Percentiles rank a stretch among this genome's conserved stretches.
Conservation (phyloP, 2,113 vertebrate species). For the Pycnonotus jocosus region DNA sequence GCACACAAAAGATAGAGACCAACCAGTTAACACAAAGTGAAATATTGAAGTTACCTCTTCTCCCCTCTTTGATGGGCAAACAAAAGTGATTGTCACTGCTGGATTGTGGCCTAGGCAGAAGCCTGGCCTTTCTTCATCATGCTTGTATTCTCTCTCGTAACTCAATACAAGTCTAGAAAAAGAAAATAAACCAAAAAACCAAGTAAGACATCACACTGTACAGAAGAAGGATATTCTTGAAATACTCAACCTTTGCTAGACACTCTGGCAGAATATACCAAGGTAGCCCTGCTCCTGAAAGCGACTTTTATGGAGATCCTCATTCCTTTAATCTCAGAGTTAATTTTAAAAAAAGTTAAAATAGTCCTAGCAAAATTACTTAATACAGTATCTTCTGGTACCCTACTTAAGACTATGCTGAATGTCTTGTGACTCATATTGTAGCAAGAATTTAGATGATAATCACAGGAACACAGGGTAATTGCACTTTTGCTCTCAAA, state of each 20-base stretch:
- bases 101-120: conserved; percentile 83
- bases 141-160: conserved; percentile 68
- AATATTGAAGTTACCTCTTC: conserved; percentile 63
- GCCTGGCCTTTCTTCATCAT: conserved; percentile 4
- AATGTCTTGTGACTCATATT: not conserved
- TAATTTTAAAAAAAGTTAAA: not conserved
- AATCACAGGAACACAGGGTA: not conserved
- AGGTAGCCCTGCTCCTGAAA: not conserved
- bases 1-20: not conserved
- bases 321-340: not conserved
- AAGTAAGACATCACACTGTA: not conserved
- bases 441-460: not conserved
- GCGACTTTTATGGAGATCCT: not conserved
- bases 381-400: not conserved
- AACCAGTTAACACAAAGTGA: not conserved
- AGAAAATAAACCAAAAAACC: not conserved
- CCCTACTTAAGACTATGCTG: not conserved
- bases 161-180: conserved; percentile 77
- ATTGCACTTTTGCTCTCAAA: not conserved
- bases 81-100: conserved; percentile 86
- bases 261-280: not conserved
- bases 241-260: not conserved
- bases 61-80: conserved; percentile 86
- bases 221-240: not conserved
- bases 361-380: not conserved